A percentile compares a stretch with the other conserved stretches of the same genome.
These are phyloP conservation scores for Eueremaeus valkanovi DNA, from an alignment of 2,888 invertebrate genomes.

Conservation along the genomic window DNA sequence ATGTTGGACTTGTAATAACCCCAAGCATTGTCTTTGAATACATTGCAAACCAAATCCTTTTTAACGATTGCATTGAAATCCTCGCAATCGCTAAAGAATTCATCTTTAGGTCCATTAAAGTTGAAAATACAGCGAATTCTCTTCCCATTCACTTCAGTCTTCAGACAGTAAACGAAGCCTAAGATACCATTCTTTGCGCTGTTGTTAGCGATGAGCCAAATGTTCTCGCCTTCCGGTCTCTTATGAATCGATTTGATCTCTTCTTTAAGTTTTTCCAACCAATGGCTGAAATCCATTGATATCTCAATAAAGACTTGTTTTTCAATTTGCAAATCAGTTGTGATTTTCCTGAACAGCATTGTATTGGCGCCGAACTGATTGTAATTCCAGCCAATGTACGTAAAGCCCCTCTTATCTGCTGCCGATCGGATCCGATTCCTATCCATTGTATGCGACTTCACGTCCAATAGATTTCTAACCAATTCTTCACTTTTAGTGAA, in stretches of 20 bases:
- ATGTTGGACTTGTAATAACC: slow-evolving; percentile 54
- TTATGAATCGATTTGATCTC: slow-evolving; percentile 58
- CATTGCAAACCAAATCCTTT: slow-evolving; percentile 79
- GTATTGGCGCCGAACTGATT: slow-evolving; percentile 58
- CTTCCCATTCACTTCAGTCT: slow-evolving; percentile 76
- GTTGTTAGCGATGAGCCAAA: slow-evolving; percentile 64
- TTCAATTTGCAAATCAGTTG: slow-evolving; percentile 8
- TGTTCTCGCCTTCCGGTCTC: slow-evolving; percentile 51
- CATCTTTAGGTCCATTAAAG: not conserved
- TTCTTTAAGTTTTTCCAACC: slow-evolving; percentile 75
- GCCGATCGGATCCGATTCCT: slow-evolving; percentile 62
- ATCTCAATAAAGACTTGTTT: slow-evolving; percentile 42
- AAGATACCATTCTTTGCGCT: slow-evolving; percentile 66
- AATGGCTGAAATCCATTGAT: slow-evolving; percentile 52
- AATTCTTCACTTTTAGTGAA: slow-evolving; percentile 46
- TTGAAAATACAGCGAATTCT: slow-evolving; percentile 61
- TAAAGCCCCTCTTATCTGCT: slow-evolving; percentile 37
- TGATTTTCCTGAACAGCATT: slow-evolving; percentile 64
- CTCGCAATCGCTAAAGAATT: not conserved
- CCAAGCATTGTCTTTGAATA: slow-evolving; percentile 57
- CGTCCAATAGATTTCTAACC: slow-evolving; percentile 42
- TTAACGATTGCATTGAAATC: slow-evolving; percentile 48
- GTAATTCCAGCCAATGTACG: slow-evolving; percentile 56
- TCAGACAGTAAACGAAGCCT: slow-evolving; percentile 84
- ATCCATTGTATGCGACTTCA: slow-evolving; percentile 47